Evolutionary conservation across 2,797 vertebrate species (phyloP).

Genomic region (Arctocebus calabarensis): DNA sequence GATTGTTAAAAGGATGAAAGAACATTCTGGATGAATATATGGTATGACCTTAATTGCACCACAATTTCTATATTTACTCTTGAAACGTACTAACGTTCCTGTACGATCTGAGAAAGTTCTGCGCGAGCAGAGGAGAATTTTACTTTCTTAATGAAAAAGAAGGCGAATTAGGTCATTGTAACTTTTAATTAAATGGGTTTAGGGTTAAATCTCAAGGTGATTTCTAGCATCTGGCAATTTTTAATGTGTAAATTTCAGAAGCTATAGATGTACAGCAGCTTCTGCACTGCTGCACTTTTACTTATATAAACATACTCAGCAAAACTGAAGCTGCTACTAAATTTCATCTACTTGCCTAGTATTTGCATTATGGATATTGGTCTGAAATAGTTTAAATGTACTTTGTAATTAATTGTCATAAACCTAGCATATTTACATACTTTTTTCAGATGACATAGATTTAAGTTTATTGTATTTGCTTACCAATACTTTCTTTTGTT

Average conservation of each 20-base stretch:
- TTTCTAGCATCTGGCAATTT: slow-evolving; percentile 24
- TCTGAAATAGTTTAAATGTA: slow-evolving; percentile 48
- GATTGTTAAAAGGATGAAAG: slow-evolving; percentile 4
- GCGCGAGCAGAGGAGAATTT: not conserved
- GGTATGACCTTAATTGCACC: not conserved
- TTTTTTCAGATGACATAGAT: not conserved
- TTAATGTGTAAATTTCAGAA: slow-evolving; percentile 51
- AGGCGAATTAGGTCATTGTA: slow-evolving; percentile 5
- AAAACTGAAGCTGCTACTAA: slow-evolving; percentile 18
- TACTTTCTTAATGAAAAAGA: not conserved
- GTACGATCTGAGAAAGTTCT: not conserved
- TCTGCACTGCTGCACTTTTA: not conserved
- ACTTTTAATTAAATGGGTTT: slow-evolving; percentile 26
- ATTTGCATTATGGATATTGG: not conserved
- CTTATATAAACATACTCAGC: not conserved
- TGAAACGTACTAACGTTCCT: slow-evolving; percentile 35
- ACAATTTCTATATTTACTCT: not conserved
- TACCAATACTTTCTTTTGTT: not conserved
- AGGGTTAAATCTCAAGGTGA: slow-evolving; percentile 51
- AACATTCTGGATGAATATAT: not conserved
- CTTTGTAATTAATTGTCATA: slow-evolving; percentile 23
- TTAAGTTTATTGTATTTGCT: slow-evolving; percentile 8
- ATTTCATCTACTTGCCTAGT: not conserved
- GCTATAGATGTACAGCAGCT: not conserved
- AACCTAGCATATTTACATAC: not conserved